Conservation (phyloP, 2,113 vertebrate genomes). For the Arothron firmamentum region DNA sequence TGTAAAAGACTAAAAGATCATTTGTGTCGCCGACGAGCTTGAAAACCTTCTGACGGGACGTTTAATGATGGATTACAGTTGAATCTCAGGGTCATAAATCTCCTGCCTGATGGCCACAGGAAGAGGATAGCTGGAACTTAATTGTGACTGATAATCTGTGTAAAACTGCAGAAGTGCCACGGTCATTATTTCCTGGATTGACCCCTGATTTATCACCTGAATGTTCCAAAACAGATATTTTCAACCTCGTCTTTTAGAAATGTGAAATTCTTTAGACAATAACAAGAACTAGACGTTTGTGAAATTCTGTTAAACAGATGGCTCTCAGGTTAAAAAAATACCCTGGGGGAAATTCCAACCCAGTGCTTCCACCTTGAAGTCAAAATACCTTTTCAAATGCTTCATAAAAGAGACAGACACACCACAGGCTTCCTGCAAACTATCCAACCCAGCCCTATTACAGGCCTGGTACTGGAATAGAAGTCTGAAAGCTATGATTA, state of each 20-base stretch:
- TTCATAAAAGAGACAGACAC: too few species aligned
- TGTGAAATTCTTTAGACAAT: background rate
- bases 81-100: constrained; percentile 43
- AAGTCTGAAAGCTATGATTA: too few species aligned
- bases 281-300: background rate
- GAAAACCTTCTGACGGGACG: too few species aligned
- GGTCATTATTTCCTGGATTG: constrained; percentile 31
- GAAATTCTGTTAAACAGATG: background rate
- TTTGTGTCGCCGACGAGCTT: background rate
- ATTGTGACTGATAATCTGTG: constrained; percentile 54
- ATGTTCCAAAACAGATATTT: too few species aligned
- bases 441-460: too few species aligned
- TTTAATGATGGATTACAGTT: constrained; percentile 2
- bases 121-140: constrained; percentile 38
- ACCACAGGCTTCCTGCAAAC: too few species aligned
- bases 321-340: background rate
- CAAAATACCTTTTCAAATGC: too few species aligned
- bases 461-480: too few species aligned
- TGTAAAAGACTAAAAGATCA: background rate
- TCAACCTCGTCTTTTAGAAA: constrained; percentile 6
- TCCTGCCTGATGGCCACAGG: constrained; percentile 45
- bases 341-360: too few species aligned
- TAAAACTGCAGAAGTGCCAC: constrained; percentile 38
- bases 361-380: too few species aligned
- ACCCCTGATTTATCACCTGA: too few species aligned